A percentile compares a stretch with the other conserved stretches of the same genome.
These are phyloP conservation scores for Drosophila hawaiiensis DNA, from an alignment of 2,888 invertebrate species.

Conservation along the genomic window DNA sequence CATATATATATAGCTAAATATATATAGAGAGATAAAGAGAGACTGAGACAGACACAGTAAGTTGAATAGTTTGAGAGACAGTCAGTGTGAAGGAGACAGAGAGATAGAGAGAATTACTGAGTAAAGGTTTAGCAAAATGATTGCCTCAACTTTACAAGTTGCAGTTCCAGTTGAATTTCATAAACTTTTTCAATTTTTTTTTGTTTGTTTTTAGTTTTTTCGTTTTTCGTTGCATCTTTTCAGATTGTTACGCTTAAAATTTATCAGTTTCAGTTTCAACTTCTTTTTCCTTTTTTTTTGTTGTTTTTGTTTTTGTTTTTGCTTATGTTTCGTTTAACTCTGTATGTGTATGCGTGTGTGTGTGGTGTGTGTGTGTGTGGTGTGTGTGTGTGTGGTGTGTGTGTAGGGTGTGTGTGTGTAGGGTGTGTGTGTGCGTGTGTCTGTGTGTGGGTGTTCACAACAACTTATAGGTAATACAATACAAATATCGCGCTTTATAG, in stretches of 20 bases:
- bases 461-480: conserved; percentile 78
- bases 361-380: conserved; percentile 11
- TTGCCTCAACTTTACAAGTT: conserved; percentile 34
- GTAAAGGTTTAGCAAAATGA: conserved; percentile 31
- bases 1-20: conserved; percentile 49
- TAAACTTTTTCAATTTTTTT: conserved; percentile 42
- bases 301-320: conserved; percentile 18
- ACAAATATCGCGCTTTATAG: conserved; percentile 75
- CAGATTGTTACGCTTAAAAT: conserved; percentile 66
- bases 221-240: conserved; percentile 54
- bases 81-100: conserved; percentile 13
- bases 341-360: conserved; percentile 33
- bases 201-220: conserved; percentile 16
- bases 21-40: conserved; percentile 43
- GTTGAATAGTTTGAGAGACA: conserved; percentile 25
- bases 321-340: conserved; percentile 38
- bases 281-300: conserved; percentile 60
- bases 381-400: conserved; percentile 4
- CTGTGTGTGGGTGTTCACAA: conserved; percentile 58
- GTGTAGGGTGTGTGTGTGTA: neutral
- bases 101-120: conserved; percentile 29
- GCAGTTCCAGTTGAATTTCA: conserved; percentile 31
- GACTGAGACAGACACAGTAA: conserved; percentile 53
- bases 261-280: conserved; percentile 71
- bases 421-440: neutral